Conservation (phyloP, 1,140 invertebrate genomes). For the Drosophila baimaii region DNA sequence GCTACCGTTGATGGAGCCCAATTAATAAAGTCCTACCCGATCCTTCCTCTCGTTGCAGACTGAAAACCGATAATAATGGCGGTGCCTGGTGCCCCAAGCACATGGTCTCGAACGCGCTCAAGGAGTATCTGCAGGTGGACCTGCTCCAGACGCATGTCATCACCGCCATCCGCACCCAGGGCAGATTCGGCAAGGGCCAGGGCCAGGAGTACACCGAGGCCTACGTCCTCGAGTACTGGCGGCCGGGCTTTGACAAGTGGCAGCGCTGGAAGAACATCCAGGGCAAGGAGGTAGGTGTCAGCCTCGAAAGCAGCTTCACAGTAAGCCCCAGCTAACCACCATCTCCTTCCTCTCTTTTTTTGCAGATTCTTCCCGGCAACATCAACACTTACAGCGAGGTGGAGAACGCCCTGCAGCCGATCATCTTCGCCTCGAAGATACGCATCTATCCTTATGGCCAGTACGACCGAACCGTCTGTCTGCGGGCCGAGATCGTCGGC, state of each 20-base stretch:
- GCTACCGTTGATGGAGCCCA: slow-evolving; percentile 52
- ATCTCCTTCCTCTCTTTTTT: background rate
- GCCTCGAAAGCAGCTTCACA: no score
- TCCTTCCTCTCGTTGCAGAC: slow-evolving; percentile 86
- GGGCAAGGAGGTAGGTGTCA: slow-evolving; percentile 89
- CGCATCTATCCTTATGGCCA: slow-evolving; percentile 95
- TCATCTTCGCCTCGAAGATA: slow-evolving; percentile 93
- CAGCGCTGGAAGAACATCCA: slow-evolving; percentile 90
- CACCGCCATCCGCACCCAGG: slow-evolving; percentile 94
- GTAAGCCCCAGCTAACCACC: background rate
- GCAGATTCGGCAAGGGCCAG: slow-evolving; percentile 96
- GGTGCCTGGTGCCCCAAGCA: slow-evolving; percentile 97
- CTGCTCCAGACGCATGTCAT: slow-evolving; percentile 91
- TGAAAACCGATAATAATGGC: slow-evolving; percentile 93
- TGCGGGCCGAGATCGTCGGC: slow-evolving; percentile 95
- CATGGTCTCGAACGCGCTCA: slow-evolving; percentile 92
- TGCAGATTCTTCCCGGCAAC: slow-evolving; percentile 93
- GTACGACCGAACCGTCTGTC: slow-evolving; percentile 95
- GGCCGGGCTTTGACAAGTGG: slow-evolving; percentile 92
- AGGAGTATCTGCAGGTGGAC: slow-evolving; percentile 96
- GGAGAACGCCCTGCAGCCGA: slow-evolving; percentile 91
- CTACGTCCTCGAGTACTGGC: slow-evolving; percentile 96
- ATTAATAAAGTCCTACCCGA: slow-evolving; percentile 68
- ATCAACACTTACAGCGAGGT: slow-evolving; percentile 93
- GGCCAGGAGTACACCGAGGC: slow-evolving; percentile 96